Evolutionary conservation across 2,888 invertebrate genomes (phyloP), one percentile per base, ranked within the genome.

Genomic region (Microctonus aethiopoides): DNA sequence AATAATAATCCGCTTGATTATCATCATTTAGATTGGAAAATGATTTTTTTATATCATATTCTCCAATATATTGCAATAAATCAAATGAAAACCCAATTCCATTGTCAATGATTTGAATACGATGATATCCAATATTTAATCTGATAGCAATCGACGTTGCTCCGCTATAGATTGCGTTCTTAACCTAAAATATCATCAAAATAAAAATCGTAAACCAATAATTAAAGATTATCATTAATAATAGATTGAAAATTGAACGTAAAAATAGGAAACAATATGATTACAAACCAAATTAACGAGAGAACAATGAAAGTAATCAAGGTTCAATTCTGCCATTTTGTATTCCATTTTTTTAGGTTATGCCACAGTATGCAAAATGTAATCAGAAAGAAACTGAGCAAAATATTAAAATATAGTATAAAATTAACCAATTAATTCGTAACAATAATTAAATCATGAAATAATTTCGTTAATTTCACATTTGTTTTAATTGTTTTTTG

Each of bases 21-120:
- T 36, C 29, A 32, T 26, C 29, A 32, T 26, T 54, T 16, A 36
- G 32, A 57, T 68, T 16, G n/a, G 16, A 16, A 41, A 13, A 41
- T 7, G 7, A 13, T 10, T 29, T 36, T n/a, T 93, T 92, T 79
- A 89, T 87, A 78, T 92, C 89, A 74, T 90, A 89, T 75, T 88
- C 84, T 13, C 92, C 94, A 60, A 93, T 80, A 26, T 86, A 9
- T 59, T 88, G 80, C 71, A 94, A 87, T 80, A 92, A 89, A 29
- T 85, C 79, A 76, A 87, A 84, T 2, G 86, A 77, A 34, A 95
- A 90, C 1, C 95, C 95, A 76, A 74, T 77, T 1, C 95, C 95
- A 87, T 95, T 94, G 82, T 95, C 95, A 46, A 94, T 88, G 6
- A 95, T 92, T 89, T 93, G 93, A 75, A 95, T 88, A 75, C 88